Evolutionary conservation across 2,888 invertebrate species (phyloP).

Genomic region (Psylliodes chrysocephalus): DNA sequence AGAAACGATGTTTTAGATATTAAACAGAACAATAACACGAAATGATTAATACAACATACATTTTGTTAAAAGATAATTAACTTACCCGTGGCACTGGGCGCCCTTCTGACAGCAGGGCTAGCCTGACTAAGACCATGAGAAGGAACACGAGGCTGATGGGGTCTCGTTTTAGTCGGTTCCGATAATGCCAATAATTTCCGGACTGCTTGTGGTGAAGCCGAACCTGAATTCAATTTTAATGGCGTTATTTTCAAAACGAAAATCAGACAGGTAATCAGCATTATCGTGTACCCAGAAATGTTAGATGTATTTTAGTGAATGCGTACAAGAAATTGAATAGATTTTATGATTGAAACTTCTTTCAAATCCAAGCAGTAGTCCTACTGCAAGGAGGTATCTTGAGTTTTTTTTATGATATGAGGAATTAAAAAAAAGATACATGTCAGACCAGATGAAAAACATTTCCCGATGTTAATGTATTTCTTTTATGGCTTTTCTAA

Average conservation of each 20-base stretch:
- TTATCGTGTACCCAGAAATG: conserved; percentile 36
- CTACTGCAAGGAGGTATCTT: too few species aligned
- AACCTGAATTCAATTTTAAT: conserved; percentile 66
- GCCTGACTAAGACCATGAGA: conserved; percentile 70
- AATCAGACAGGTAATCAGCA: conserved; percentile 31
- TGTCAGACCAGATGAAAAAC: too few species aligned
- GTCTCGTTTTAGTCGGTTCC: conserved; percentile 87
- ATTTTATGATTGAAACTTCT: too few species aligned
- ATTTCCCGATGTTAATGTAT: too few species aligned
- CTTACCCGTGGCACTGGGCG: conserved; percentile 66
- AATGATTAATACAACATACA: too few species aligned
- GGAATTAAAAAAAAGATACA: too few species aligned
- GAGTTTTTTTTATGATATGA: too few species aligned
- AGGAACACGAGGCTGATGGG: conserved; percentile 84
- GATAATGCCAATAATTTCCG: conserved; percentile 93
- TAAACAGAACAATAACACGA: too few species aligned
- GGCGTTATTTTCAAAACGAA: not conserved
- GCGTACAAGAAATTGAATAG: not conserved
- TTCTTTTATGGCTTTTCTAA: too few species aligned
- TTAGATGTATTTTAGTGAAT: not conserved
- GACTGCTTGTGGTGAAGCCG: conserved; percentile 97
- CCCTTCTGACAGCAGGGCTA: conserved; percentile 70
- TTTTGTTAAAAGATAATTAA: too few species aligned
- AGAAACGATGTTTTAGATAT: too few species aligned
- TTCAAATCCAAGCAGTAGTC: too few species aligned